These are phyloP conservation scores for Drosophila rubida DNA, from an alignment of 2,888 invertebrate genomes.

Conservation along the genomic window DNA sequence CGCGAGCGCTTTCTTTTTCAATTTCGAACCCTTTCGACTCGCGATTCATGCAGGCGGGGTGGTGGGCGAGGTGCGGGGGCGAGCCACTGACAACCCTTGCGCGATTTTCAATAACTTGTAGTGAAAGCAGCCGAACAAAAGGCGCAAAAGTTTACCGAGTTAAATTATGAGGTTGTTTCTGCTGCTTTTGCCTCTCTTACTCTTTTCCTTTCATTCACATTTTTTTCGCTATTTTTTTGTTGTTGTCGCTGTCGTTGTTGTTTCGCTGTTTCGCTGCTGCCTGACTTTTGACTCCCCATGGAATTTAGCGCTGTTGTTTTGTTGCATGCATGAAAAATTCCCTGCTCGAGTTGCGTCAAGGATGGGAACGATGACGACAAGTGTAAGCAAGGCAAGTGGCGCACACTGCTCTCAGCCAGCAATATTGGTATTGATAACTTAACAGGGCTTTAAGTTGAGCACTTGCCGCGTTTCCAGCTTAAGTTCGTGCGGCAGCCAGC, in stretches of 20 bases:
- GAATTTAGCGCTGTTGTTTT: constrained; percentile 61
- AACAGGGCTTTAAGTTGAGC: constrained; percentile 30
- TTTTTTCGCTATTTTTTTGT: constrained; percentile 7
- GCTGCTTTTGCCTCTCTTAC: constrained; percentile 46
- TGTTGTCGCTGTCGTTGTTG: not conserved
- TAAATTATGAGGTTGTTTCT: constrained; percentile 76
- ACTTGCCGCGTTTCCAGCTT: constrained; percentile 6
- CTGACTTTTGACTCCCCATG: constrained; percentile 69
- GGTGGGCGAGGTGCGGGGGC: not conserved
- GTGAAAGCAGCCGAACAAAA: constrained; percentile 71
- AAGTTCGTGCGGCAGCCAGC: constrained; percentile 4
- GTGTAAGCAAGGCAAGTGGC: constrained; percentile 18
- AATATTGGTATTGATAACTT: constrained; percentile 56
- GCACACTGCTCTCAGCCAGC: not conserved
- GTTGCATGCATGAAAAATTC: constrained; percentile 69
- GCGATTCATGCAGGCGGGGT: not conserved
- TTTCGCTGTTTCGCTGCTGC: too few species aligned
- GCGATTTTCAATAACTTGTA: constrained; percentile 78
- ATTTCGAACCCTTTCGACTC: constrained; percentile 72
- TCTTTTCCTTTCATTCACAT: constrained; percentile 19
- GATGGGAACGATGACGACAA: constrained; percentile 16
- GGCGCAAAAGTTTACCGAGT: constrained; percentile 76
- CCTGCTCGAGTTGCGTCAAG: constrained; percentile 12
- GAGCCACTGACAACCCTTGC: constrained; percentile 59
- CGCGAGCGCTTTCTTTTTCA: constrained; percentile 73